These are phyloP conservation scores for Myrmecobius fasciatus DNA, from an alignment of 2,113 vertebrate genomes.

Conservation along the genomic window DNA sequence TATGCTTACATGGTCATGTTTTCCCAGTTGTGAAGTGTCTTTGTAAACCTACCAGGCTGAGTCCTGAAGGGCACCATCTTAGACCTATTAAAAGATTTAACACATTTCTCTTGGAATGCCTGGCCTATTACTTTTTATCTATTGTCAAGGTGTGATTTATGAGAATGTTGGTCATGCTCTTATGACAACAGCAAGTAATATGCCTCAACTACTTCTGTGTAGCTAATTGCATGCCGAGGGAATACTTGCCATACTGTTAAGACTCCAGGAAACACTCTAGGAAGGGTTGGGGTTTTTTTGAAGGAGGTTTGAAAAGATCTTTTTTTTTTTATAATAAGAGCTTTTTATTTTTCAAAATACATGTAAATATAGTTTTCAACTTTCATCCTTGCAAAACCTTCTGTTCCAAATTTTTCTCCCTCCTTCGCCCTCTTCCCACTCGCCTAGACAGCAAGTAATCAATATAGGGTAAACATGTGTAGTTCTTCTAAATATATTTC, in stretches of 20 bases:
- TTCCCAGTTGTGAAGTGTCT: not conserved
- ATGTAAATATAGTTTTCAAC: too few species aligned
- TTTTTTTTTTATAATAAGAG: too few species aligned
- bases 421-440: too few species aligned
- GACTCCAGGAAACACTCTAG: not conserved
- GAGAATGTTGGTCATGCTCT: conserved; percentile 1
- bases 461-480: too few species aligned
- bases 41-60: accelerated
- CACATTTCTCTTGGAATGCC: not conserved
- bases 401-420: too few species aligned
- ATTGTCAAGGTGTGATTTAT: not conserved
- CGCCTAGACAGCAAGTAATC: too few species aligned
- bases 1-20: not conserved
- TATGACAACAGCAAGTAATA: not conserved
- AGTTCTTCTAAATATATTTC: too few species aligned
- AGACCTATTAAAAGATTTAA: not conserved
- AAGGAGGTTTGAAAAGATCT: too few species aligned
- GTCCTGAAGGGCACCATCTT: conserved; percentile 17
- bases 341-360: too few species aligned
- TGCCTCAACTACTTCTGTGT: conserved; percentile 16
- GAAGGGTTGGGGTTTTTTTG: not conserved
- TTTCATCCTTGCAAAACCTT: too few species aligned
- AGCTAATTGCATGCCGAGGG: not conserved
- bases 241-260: not conserved
- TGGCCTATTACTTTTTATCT: conserved; percentile 18